These are phyloP conservation scores for Teleiodes luculella DNA, from an alignment of 2,888 invertebrate genomes.

Conservation along the genomic window DNA sequence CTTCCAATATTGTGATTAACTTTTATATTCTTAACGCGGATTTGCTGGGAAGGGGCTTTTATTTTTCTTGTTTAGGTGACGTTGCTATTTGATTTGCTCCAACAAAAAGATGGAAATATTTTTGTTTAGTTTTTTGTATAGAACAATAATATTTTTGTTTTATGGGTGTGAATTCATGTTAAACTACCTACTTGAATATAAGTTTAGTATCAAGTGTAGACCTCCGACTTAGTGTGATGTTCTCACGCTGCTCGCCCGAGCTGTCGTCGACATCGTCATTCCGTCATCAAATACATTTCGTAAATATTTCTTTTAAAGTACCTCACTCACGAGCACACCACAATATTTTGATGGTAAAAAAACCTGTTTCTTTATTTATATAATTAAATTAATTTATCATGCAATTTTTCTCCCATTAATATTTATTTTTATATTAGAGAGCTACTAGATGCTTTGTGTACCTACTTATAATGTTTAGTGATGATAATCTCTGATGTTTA, in stretches of 20 bases:
- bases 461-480: too few relatives aligned
- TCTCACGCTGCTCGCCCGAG: constrained; percentile 45
- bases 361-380: neutral
- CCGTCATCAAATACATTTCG: constrained; percentile 36
- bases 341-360: constrained; percentile 18
- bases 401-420: too few relatives aligned
- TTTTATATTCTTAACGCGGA: constrained; percentile 26
- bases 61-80: neutral
- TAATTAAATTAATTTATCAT: too few relatives aligned
- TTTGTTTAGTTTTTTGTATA: neutral
- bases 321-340: constrained; percentile 19
- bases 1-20: constrained; percentile 50
- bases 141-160: neutral
- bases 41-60: neutral
- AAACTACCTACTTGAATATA: neutral
- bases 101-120: neutral
- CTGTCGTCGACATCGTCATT: constrained; percentile 45
- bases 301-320: constrained; percentile 16
- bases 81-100: too few relatives aligned
- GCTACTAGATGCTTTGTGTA: too few relatives aligned
- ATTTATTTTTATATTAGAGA: too few relatives aligned
- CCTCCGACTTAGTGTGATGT: constrained; percentile 17
- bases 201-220: neutral
- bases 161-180: neutral
- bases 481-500: too few relatives aligned